Base-by-base conservation (phyloP, 1,140 invertebrate species). In the Drosophila insularis region DNA sequence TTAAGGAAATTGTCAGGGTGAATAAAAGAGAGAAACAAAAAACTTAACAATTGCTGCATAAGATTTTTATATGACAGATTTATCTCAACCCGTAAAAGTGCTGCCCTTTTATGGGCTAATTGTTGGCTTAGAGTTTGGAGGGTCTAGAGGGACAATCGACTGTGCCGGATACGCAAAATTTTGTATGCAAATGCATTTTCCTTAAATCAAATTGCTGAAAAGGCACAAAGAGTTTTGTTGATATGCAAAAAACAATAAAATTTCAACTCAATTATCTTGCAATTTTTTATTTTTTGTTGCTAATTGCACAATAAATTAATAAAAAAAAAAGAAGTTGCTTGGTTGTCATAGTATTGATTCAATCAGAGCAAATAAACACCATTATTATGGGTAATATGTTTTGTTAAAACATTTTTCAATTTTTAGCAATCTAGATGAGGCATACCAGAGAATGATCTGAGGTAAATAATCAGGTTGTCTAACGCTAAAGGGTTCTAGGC, bases 401-500 rank as follows among this genome's bases (percentile, higher is more conserved):
- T 46, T 46, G 43, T 46, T 14, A 17, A 46, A 46, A 50, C 43
- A 58, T 58, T 58, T 37, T 58, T 58, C 54, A 17, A 32, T 31
- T 27, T 35, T 32, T 35, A 8, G 13, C 43, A 46, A 46, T 46
- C 43, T 46, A 46, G 43, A 46, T 46, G 43, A 27, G 43, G 43
- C 43, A 46, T 46, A 46, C 43, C 13, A 32, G 27, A 35, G 13
- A 13, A 56, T 56, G 7, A 2, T 35, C 7, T 14, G 54, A 32
- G 54, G 31, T 17, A 35, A 58, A 58, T 58, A 58, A 58, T 58
- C 55, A 58, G 59, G 35, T 43, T 43, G 59, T 37, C 59, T 61
- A 43, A 39, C 59, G 35, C 39, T 39, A 39, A 39, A 40, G 39
- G 39, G 59, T 61, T 61, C 35, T 43, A 61, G 27, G 37, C 59